Evolutionary conservation across 1,140 invertebrate genomes (phyloP), one percentile per base, ranked within the genome.

Genomic region (Hyles euphorbiae): DNA sequence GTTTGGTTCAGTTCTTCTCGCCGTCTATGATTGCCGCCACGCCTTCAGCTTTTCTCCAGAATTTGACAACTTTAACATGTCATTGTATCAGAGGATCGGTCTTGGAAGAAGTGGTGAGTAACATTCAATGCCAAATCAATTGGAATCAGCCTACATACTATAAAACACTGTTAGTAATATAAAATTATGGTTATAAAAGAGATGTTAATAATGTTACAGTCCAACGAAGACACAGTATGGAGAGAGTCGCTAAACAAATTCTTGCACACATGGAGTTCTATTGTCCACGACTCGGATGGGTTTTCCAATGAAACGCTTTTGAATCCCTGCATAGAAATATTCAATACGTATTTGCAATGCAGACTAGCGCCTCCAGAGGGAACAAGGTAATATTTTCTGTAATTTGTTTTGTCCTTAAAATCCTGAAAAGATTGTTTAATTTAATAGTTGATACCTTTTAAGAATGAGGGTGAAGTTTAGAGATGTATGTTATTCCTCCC

Each of bases 301-400:
- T 92, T 92, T 11, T 68, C 83, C 3, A 90, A 91, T 67, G 89
- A 89, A 66, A 91, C 74, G 53, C 83, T 90, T 56, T 87, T 90
- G 62, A 90, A 89, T 65, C 81, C 89, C 3, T 84, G 89, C 54
- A 81, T 89, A 56, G 78, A 88, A 64, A 91, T 97, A 63, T 96
- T 98, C 80, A 94, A 96, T 74, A 93, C 92, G 7, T 97, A 96
- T 77, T 72, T 98, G n/a, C 92, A 94, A 69, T 94, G 93, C 70
- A 94, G 97, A 86, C 85, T 98, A 53, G 93, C 94, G 36, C 92
- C 95, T 9, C 96, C 96, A 1, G 94, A 97, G 80, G 96, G 96
- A 7, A 92, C 90, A 50, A 91, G 95, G 69, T 91, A 74, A 52
- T 47, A 45, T 55, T 33, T 36, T 56, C 8, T 22, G 22, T 45